Evolutionary conservation across 2,888 invertebrate genomes (phyloP).

Genomic region (Temnothorax ravouxi): DNA sequence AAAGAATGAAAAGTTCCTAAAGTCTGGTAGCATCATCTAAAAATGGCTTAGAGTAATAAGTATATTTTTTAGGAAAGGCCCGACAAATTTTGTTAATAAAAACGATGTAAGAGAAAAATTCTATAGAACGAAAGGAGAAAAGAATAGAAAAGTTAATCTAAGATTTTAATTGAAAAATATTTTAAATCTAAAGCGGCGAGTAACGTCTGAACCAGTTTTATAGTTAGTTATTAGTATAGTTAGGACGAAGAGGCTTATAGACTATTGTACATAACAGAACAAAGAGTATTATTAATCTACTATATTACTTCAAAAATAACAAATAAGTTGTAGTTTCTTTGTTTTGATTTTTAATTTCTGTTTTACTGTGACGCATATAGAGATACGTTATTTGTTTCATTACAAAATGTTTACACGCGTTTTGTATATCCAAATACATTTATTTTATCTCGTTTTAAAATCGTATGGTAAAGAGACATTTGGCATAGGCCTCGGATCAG

Average conservation of each 20-base stretch:
- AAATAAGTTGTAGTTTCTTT: conserved; percentile 11
- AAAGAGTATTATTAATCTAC: conserved; percentile 75
- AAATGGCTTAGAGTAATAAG: conserved; percentile 6
- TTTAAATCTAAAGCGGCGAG: conserved; percentile 8
- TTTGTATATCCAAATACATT: neutral
- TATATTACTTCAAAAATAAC: conserved; percentile 58
- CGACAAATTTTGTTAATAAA: conserved; percentile 31
- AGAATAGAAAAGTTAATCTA: neutral
- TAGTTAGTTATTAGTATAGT: conserved; percentile 61
- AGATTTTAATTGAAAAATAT: conserved; percentile 26
- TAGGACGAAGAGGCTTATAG: conserved; percentile 80
- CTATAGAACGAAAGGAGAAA: neutral
- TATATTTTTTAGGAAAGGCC: conserved; percentile 26
- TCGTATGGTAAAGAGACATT: neutral
- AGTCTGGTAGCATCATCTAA: conserved; percentile 50
- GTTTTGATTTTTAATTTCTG: conserved; percentile 7
- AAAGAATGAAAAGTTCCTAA: conserved; percentile 49
- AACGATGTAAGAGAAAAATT: conserved; percentile 32
- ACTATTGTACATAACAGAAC: conserved; percentile 80
- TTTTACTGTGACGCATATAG: conserved; percentile 10
- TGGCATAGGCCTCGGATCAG: neutral
- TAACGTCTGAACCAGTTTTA: conserved; percentile 37
- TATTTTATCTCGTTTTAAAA: neutral
- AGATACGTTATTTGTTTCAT: neutral
- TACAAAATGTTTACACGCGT: neutral